phyloP scores from a whole-genome alignment of 2,113 vertebrate genomes.

The Ctenomys sociabilis region DNA sequence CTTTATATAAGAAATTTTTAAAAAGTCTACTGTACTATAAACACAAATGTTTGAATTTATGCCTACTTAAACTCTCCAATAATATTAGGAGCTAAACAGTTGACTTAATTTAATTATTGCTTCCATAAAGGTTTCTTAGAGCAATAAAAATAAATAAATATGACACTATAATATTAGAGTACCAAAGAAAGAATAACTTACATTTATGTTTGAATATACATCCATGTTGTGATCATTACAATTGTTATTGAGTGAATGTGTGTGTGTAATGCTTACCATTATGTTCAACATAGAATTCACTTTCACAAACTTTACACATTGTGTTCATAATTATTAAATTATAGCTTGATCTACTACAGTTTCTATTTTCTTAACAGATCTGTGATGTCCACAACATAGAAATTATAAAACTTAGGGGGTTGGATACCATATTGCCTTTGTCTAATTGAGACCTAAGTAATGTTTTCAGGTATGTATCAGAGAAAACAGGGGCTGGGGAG shows the following conservation, averaged over 20 bases:
- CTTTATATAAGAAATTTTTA: background rate
- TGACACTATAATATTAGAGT: background rate
- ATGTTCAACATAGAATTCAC: background rate
- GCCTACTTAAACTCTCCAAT: slow-evolving; percentile 59
- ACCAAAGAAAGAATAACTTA: background rate
- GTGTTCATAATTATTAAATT: background rate
- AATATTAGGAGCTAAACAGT: slow-evolving; percentile 51
- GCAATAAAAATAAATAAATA: slow-evolving; percentile 55
- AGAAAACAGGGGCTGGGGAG: too few species aligned
- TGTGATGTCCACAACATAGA: background rate
- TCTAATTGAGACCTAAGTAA: background rate
- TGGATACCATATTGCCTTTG: background rate
- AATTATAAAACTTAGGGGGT: background rate
- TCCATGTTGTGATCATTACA: slow-evolving; percentile 38
- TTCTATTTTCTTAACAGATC: background rate
- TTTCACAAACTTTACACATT: background rate
- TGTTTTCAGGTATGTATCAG: background rate
- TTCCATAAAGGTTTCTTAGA: slow-evolving; percentile 49
- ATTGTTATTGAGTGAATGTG: background rate
- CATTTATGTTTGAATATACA: slow-evolving; percentile 1
- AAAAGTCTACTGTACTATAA: slow-evolving; percentile 11
- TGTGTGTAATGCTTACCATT: background rate
- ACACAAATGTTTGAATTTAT: slow-evolving; percentile 62
- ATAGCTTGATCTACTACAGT: background rate
- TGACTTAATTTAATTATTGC: slow-evolving; percentile 62